These are phyloP conservation scores for Poecilia picta DNA, from an alignment of 2,797 vertebrate genomes.

Conservation along the genomic window DNA sequence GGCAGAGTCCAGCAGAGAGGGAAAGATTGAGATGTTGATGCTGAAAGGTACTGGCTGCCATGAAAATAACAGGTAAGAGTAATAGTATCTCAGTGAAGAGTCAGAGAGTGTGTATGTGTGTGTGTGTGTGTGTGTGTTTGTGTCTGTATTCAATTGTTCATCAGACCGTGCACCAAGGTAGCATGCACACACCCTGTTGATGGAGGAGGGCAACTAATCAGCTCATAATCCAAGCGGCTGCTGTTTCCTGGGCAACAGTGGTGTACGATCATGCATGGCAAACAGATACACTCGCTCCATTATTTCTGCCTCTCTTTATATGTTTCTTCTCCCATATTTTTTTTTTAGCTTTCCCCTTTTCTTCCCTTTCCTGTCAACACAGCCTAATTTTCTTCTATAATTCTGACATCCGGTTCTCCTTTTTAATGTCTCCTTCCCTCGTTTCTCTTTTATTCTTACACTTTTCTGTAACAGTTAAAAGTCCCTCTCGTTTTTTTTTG, in stretches of 20 bases:
- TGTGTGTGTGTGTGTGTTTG: background rate
- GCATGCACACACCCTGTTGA: slow-evolving; percentile 58
- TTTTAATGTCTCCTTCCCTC: slow-evolving; percentile 31
- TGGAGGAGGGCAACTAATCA: slow-evolving; percentile 73
- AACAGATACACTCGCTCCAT: slow-evolving; percentile 60
- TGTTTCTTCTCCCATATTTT: slow-evolving; percentile 32
- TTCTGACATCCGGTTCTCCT: slow-evolving; percentile 24
- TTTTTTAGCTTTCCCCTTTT: slow-evolving; percentile 17
- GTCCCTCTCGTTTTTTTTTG: slow-evolving; percentile 17
- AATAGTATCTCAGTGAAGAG: slow-evolving; percentile 41
- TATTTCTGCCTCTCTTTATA: slow-evolving; percentile 44
- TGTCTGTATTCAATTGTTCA: slow-evolving; percentile 45
- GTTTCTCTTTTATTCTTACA: slow-evolving; percentile 19
- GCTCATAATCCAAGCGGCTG: slow-evolving; percentile 74
- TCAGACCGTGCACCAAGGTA: slow-evolving; percentile 66
- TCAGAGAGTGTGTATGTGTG: background rate
- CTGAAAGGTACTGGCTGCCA: slow-evolving; percentile 60
- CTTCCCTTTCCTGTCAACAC: slow-evolving; percentile 37
- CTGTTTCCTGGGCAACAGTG: slow-evolving; percentile 76
- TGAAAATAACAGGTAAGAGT: slow-evolving; percentile 60
- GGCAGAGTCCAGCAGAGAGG: slow-evolving; percentile 47
- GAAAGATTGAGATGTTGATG: slow-evolving; percentile 74
- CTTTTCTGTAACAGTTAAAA: slow-evolving; percentile 26
- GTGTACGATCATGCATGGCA: slow-evolving; percentile 73
- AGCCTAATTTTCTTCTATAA: slow-evolving; percentile 44